These are phyloP conservation scores for Oegoconia quadripuncta DNA, from an alignment of 2,888 invertebrate species.

Conservation along the genomic window DNA sequence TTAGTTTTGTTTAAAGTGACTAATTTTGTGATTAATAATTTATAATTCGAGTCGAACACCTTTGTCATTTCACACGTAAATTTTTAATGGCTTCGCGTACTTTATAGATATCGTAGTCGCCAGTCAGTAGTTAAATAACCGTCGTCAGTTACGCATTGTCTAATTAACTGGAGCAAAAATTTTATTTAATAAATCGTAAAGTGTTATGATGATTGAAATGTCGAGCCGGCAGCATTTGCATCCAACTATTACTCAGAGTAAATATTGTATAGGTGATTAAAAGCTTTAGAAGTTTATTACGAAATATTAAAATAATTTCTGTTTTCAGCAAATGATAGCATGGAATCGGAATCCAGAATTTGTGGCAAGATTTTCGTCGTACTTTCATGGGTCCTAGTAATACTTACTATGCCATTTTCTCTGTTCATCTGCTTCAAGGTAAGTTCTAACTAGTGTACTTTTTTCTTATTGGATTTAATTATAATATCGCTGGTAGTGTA, in stretches of 20 bases:
- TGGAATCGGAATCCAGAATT: slow-evolving; percentile 82
- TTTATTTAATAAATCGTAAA: too few relatives aligned
- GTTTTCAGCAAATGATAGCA: slow-evolving; percentile 78
- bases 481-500: neutral
- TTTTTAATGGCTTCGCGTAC: slow-evolving; percentile 35
- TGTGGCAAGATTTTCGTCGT: slow-evolving; percentile 91
- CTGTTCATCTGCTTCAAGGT: slow-evolving; percentile 96
- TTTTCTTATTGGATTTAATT: too few relatives aligned
- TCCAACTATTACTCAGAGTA: slow-evolving; percentile 48
- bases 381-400: slow-evolving; percentile 90
- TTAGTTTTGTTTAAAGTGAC: too few relatives aligned
- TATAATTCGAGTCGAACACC: slow-evolving; percentile 11
- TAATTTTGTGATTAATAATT: too few relatives aligned
- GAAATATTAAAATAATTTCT: slow-evolving; percentile 20
- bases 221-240: slow-evolving; percentile 62
- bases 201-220: slow-evolving; percentile 64
- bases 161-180: too few relatives aligned
- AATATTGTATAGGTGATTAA: slow-evolving; percentile 15
- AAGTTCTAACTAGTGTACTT: slow-evolving; percentile 38
- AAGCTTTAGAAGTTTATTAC: neutral
- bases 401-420: slow-evolving; percentile 94
- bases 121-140: slow-evolving; percentile 30
- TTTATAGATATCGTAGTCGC: slow-evolving; percentile 7
- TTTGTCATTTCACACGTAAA: slow-evolving; percentile 51
- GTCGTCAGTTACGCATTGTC: slow-evolving; percentile 26